phyloP scores from a whole-genome alignment of 2,888 invertebrate species.

The Bembecia ichneumoniformis region DNA sequence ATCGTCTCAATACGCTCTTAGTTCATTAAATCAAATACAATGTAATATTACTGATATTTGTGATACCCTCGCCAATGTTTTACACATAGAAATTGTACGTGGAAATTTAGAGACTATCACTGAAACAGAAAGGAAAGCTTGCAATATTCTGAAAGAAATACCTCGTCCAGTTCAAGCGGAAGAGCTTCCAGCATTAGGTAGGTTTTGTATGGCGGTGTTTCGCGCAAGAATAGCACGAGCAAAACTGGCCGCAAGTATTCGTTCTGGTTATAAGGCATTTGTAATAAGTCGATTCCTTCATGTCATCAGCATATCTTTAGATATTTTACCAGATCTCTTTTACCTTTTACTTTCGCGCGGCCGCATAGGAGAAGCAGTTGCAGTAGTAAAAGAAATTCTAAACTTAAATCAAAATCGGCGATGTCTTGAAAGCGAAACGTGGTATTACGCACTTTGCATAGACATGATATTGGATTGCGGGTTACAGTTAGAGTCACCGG shows the following conservation, averaged over 20 bases:
- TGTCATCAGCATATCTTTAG: constrained; percentile 46
- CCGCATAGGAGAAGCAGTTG: constrained; percentile 62
- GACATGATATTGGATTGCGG: constrained; percentile 73
- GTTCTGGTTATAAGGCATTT: constrained; percentile 52
- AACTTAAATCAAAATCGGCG: constrained; percentile 25
- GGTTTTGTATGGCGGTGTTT: constrained; percentile 55
- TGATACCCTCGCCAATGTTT: constrained; percentile 56
- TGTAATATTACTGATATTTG: constrained; percentile 51
- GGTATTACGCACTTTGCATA: constrained; percentile 73
- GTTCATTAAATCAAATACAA: constrained; percentile 41
- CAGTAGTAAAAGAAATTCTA: constrained; percentile 46
- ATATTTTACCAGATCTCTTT: constrained; percentile 58
- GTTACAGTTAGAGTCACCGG: constrained; percentile 61
- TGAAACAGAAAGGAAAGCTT: constrained; percentile 45
- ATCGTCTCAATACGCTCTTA: constrained; percentile 38
- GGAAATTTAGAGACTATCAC: constrained; percentile 42
- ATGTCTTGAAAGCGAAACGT: constrained; percentile 44
- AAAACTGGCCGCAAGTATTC: constrained; percentile 34
- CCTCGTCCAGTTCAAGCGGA: constrained; percentile 42
- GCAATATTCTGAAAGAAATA: constrained; percentile 30
- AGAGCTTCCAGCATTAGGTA: constrained; percentile 57
- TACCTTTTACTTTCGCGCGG: constrained; percentile 51
- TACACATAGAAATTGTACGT: constrained; percentile 55
- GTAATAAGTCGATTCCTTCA: constrained; percentile 52
- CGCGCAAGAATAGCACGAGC: constrained; percentile 47